Base-by-base conservation (phyloP, 2,113 vertebrate species). In the Lota lota region DNA sequence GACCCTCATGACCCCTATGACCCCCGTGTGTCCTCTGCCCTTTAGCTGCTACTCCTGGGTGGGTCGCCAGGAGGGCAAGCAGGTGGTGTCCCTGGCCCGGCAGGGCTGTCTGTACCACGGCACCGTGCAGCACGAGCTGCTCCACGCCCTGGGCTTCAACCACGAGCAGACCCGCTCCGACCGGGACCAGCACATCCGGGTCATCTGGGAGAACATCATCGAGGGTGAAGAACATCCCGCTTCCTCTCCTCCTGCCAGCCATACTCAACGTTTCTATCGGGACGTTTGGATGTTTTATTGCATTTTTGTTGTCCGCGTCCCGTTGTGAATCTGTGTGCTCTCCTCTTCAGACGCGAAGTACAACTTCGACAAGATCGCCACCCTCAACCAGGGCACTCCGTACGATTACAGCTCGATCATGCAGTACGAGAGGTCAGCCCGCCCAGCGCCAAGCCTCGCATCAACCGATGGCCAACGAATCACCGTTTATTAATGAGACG, bases 401-500 rank as follows among this genome's bases (percentile, higher is more conserved):
- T 93, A 93, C 54, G 91, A 93, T 82, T 93, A 93, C 81, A 74
- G 53, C 75, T 92, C 92, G 56, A 83, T 93, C 60, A 92, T 93
- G 90, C 90, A 92, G 53, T 93, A 92, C 70, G 56, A 20, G 47
- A 90, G 85, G 92, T 79, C 63, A 75, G 33, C 16, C 4, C 3
- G 18, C 6, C 14, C 40, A 11, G 40, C 8, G 8, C 1, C 12
- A 47, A 8, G 40, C 2, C 40, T 18, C 59, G 7, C 28, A 20
- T 21, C 36, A 22, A 20, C 1, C 51, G 19, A 67, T 62, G 6
- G 19, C 47, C 0, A 0, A 22, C 16, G 67, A 50, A 8, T n/a
- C 7, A 33, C 28, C 28, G 28, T 33, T 33, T 33, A 33, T 33
- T 33, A 33, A 33, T 6, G 4, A 33, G 28, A 33, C 4, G 28